phyloP scores from a whole-genome alignment of 2,113 vertebrate genomes.

The Myotis yumanensis region DNA sequence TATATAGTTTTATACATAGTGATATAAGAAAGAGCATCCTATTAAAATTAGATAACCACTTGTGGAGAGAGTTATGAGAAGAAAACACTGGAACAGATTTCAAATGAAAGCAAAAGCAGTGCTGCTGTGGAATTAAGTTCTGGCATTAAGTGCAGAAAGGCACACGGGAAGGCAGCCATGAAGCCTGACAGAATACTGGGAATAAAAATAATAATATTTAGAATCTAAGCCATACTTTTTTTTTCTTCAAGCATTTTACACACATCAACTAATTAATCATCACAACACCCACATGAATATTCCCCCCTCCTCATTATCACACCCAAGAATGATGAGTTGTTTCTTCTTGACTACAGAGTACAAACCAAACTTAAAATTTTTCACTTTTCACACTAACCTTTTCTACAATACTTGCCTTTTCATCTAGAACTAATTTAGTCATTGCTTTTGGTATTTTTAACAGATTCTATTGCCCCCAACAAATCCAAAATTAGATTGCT shows the following conservation, averaged over 20 bases:
- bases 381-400: constrained; percentile 38
- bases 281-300: constrained; percentile 72
- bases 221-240: constrained; percentile 61
- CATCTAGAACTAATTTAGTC: constrained; percentile 60
- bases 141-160: constrained; percentile 59
- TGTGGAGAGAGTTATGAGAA: background rate
- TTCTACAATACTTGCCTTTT: constrained; percentile 48
- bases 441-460: constrained; percentile 54
- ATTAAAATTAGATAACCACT: background rate
- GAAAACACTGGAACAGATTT: constrained; percentile 31
- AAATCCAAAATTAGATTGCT: constrained; percentile 48
- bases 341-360: constrained; percentile 53
- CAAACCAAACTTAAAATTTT: constrained; percentile 47
- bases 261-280: constrained; percentile 74
- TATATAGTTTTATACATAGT: background rate
- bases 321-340: constrained; percentile 53
- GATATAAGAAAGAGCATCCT: background rate
- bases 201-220: constrained; percentile 70
- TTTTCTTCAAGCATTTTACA: constrained; percentile 65
- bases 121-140: constrained; percentile 34
- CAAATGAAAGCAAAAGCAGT: constrained; percentile 35
- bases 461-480: constrained; percentile 8
- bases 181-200: constrained; percentile 66
- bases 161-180: constrained; percentile 60
- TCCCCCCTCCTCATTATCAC: constrained; percentile 67